These are phyloP conservation scores for Cryptocephalus moraei DNA, from an alignment of 2,888 invertebrate species.

Conservation along the genomic window DNA sequence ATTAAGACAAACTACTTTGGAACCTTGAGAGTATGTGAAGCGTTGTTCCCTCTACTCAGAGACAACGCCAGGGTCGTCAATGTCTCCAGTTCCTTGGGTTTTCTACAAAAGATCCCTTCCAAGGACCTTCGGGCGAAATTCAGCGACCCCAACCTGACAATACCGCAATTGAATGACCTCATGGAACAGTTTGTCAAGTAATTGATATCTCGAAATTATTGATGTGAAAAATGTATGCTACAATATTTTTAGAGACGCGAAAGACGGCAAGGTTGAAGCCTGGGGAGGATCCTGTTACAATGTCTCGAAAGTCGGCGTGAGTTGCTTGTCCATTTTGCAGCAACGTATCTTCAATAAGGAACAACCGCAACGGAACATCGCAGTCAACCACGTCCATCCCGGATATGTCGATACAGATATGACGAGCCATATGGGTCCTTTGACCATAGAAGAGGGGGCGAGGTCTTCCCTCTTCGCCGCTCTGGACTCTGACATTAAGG, in stretches of 20 bases:
- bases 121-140: conserved; percentile 46
- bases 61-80: conserved; percentile 66
- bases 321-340: conserved; percentile 56
- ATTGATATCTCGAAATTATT: conserved; percentile 1
- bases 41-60: conserved; percentile 60
- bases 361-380: conserved; percentile 45
- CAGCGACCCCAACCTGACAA: conserved; percentile 44
- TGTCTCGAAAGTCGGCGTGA: conserved; percentile 65
- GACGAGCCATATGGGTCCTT: conserved; percentile 54
- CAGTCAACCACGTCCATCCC: conserved; percentile 63
- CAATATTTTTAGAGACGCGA: conserved; percentile 22
- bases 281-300: conserved; percentile 49
- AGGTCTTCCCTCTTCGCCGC: conserved; percentile 52
- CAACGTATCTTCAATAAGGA: conserved; percentile 48
- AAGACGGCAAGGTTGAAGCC: conserved; percentile 20
- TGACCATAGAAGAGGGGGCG: conserved; percentile 50
- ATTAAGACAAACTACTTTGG: conserved; percentile 59
- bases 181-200: conserved; percentile 60
- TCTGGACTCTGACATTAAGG: conserved; percentile 50
- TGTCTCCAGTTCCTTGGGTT: conserved; percentile 60
- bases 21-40: conserved; percentile 51
- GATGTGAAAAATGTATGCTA: not conserved
- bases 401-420: conserved; percentile 70
- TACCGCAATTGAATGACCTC: conserved; percentile 48
- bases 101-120: conserved; percentile 50